phyloP scores from a whole-genome alignment of 2,888 invertebrate species.

The Epistrophe grossulariae region DNA sequence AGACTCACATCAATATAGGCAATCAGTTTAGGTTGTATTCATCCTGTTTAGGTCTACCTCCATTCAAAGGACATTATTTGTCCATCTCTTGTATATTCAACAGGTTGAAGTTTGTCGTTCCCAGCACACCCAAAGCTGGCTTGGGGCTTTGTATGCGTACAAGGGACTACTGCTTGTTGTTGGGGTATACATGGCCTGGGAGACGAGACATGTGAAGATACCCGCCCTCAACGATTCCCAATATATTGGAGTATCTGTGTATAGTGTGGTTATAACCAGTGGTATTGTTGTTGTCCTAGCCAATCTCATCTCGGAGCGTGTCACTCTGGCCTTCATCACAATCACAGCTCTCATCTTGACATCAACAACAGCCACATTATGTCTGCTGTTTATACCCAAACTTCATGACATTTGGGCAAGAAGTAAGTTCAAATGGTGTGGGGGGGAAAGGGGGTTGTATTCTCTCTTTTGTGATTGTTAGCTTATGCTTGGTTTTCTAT shows the following conservation, averaged over 20 bases:
- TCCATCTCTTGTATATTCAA: constrained; percentile 78
- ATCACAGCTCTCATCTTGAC: constrained; percentile 93
- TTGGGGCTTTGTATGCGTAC: constrained; percentile 95
- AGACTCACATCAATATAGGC: constrained; percentile 41
- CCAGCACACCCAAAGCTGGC: constrained; percentile 94
- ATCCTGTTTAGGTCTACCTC: constrained; percentile 24
- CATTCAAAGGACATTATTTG: constrained; percentile 28
- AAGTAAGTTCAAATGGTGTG: constrained; percentile 84
- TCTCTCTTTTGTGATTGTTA: constrained; percentile 25
- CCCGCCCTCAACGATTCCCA: constrained; percentile 96
- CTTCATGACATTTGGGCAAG: constrained; percentile 89
- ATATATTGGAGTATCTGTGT: constrained; percentile 96
- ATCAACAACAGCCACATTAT: constrained; percentile 93
- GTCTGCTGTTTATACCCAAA: constrained; percentile 94
- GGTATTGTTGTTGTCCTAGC: constrained; percentile 94
- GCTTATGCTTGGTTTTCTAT: constrained; percentile 39
- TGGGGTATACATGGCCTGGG: constrained; percentile 98
- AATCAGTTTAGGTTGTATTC: constrained; percentile 53
- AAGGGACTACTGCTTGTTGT: constrained; percentile 94
- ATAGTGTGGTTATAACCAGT: constrained; percentile 95
- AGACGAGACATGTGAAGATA: constrained; percentile 95
- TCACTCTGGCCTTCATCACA: constrained; percentile 91
- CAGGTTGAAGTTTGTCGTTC: constrained; percentile 96
- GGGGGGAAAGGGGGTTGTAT: neutral
- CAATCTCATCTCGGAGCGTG: constrained; percentile 93